Conservation (phyloP, 2,113 vertebrate species). For the Phocoena sinus region DNA sequence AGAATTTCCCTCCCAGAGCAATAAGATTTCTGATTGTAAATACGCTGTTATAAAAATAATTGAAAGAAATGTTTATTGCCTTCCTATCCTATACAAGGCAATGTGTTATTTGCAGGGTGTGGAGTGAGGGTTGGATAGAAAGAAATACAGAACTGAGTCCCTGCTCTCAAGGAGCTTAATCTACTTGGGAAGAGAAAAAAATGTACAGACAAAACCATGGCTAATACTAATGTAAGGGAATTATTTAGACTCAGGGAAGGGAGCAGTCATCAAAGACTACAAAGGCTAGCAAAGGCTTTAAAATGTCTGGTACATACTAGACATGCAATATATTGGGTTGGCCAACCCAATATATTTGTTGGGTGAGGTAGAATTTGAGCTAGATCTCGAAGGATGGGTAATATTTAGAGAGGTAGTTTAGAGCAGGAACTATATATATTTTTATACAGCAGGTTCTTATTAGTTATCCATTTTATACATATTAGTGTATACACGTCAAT, state of each 20-base stretch:
- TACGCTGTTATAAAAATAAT: conserved; percentile 49
- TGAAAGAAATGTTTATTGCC: conserved; percentile 20
- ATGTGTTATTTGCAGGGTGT: conserved; percentile 14
- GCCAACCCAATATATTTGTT: background rate
- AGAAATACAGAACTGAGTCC: background rate
- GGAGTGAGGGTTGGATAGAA: background rate
- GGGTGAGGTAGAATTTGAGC: background rate
- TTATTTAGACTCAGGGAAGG: background rate
- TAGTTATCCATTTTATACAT: no score
- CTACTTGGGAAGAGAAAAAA: background rate
- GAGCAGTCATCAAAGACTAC: background rate
- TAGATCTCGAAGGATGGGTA: background rate
- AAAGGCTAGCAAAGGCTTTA: background rate
- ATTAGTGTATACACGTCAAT: no score
- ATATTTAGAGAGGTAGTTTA: background rate
- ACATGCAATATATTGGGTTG: background rate
- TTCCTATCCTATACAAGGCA: conserved; percentile 22
- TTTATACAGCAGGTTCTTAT: no score
- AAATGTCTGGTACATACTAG: background rate
- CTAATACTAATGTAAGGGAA: background rate
- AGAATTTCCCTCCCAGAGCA: background rate
- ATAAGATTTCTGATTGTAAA: conserved; percentile 27
- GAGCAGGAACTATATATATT: background rate
- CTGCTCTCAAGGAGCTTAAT: background rate
- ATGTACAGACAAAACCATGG: background rate